Evolutionary conservation across 2,113 vertebrate species (phyloP).

Genomic region (Spheniscus mendiculus): DNA sequence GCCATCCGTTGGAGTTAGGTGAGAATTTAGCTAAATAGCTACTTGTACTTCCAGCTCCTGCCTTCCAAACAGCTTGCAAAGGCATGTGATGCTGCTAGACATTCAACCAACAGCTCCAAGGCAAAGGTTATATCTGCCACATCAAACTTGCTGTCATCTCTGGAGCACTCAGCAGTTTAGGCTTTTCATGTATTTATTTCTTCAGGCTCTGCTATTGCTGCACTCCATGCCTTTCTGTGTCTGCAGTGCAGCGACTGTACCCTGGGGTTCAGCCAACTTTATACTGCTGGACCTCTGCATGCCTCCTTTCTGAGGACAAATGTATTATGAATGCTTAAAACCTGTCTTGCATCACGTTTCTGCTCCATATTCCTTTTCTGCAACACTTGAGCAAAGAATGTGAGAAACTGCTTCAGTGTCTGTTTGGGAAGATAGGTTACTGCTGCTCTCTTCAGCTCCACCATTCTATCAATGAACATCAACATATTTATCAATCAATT

Average conservation of each 20-base stretch:
- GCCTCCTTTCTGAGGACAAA: not conserved
- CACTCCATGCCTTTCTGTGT: not conserved
- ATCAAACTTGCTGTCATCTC: not conserved
- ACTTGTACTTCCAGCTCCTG: not conserved
- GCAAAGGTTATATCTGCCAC: not conserved
- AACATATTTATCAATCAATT: not conserved
- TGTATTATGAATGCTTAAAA: not conserved
- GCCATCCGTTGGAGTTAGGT: not conserved
- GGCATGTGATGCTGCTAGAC: not conserved
- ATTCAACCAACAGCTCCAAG: not conserved
- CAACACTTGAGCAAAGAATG: not conserved
- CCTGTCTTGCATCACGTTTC: not conserved
- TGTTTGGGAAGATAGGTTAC: not conserved
- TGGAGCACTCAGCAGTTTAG: not conserved
- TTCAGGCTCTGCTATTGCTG: not conserved
- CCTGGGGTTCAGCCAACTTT: not conserved
- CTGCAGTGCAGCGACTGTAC: not conserved
- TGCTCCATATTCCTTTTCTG: not conserved
- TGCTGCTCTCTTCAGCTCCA: not conserved
- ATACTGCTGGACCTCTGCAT: not conserved
- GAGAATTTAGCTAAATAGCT: not conserved
- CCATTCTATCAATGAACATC: not conserved
- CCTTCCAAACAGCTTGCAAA: not conserved
- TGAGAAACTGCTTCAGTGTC: not conserved
- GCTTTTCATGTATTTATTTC: not conserved